Evolutionary conservation across 2,888 invertebrate species (phyloP), one percentile per base, ranked within the genome.

Genomic region (Heliconius ethilla): DNA sequence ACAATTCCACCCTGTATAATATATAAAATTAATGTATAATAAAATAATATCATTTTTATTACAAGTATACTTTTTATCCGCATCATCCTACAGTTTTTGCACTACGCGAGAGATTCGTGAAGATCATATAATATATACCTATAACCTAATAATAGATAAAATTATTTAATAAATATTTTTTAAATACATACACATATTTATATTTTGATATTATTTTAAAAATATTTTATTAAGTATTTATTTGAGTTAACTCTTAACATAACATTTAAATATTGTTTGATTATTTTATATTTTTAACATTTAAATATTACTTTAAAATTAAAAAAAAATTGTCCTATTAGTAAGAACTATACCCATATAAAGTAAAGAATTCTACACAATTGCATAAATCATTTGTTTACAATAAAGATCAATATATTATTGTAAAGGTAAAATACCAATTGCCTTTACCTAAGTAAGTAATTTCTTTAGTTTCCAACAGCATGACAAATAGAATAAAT

Each of bases 321-420:
- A 1, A 3, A 55, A 37, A 37, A 37, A 33, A 33, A 33, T 7
- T 33, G 33, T 55, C 55, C 22, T 5, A 55, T 55, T 2, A 10
- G 55, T 55, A 55, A 59, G n/a, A 59, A 59, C 3, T 59, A n/a
- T 11, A 51, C 51, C 10, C 18, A 10, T 62, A 13, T n/a, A 62
- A 62, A 25, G 25, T 25, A 13, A 25, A 63, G 5, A 1, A 15
- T 63, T 25, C 7, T 63, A 15, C 27, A 6, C 15, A 6, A n/a
- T 72, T 72, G 55, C 72, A 72, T 59, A 37, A 59, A 59, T 37
- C 33, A 72, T 72, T 72, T 72, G 72, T 37, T 72, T 33, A 59
- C 59, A 72, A 72, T 72, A 59, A 59, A 55, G 72, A 72, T 72
- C 72, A 59, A 33, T 27, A 55, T 51, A 51, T 51, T 29, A 5